phyloP scores from a whole-genome alignment of 2,113 vertebrate species.

The Nasalis larvatus region DNA sequence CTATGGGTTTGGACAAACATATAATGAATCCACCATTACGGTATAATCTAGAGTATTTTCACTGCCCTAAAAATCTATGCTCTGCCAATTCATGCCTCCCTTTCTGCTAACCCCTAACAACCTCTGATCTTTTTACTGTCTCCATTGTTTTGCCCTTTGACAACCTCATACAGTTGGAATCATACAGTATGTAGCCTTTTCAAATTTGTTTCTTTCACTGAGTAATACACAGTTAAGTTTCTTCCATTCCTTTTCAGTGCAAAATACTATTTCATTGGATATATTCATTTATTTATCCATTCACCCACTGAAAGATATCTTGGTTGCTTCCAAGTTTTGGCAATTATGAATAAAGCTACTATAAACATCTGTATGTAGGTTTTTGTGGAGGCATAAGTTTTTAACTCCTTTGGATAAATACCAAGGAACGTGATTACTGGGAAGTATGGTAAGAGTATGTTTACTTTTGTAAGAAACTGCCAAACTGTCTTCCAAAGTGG shows the following conservation, averaged over 20 bases:
- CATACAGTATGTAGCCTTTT: neutral
- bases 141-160: neutral
- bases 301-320: neutral
- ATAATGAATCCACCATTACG: too few relatives aligned
- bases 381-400: neutral
- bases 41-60: neutral
- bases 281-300: neutral
- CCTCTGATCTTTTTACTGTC: neutral
- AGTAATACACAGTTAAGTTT: neutral
- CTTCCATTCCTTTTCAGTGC: neutral
- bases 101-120: neutral
- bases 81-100: neutral
- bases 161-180: neutral
- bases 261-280: neutral
- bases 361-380: neutral
- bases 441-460: neutral
- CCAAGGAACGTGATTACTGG: neutral
- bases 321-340: neutral
- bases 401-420: neutral
- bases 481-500: neutral
- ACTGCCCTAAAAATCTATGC: too few relatives aligned
- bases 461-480: neutral
- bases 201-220: neutral
- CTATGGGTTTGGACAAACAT: neutral
- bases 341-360: neutral